Evolutionary conservation across 2,797 vertebrate species (phyloP).

Genomic region (Salmo trutta): DNA sequence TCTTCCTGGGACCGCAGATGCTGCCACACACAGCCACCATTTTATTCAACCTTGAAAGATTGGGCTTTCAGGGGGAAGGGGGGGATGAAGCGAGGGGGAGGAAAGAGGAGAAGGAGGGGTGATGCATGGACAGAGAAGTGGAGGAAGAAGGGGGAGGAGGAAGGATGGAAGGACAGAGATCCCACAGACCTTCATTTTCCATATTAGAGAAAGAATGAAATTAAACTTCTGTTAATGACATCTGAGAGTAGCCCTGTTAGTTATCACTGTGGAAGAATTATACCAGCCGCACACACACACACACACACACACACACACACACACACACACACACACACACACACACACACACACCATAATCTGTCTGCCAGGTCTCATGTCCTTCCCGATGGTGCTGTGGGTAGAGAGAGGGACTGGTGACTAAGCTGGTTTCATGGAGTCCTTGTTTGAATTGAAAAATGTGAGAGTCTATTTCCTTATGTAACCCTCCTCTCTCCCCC

Average conservation of each 20-base stretch:
- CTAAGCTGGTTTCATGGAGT: conserved; percentile 32
- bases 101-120: neutral
- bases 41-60: conserved; percentile 99
- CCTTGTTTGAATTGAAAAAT: conserved; percentile 67
- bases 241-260: conserved; percentile 82
- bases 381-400: neutral
- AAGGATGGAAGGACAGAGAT: conserved; percentile 83
- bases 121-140: neutral
- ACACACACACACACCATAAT: conserved; percentile 15
- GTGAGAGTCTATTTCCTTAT: conserved; percentile 54
- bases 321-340: too few species aligned
- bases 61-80: conserved; percentile 70
- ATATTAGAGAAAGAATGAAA: conserved; percentile 80
- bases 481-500: conserved; percentile 4
- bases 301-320: neutral
- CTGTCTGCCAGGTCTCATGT: conserved; percentile 16
- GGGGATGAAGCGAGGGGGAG: conserved; percentile 12
- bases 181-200: conserved; percentile 78
- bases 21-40: conserved; percentile 61
- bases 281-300: conserved; percentile 41
- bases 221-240: conserved; percentile 91
- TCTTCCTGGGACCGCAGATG: conserved; percentile 52
- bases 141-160: conserved; percentile 66
- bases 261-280: conserved; percentile 87
- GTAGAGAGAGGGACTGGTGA: neutral